Evolutionary conservation across 1,140 invertebrate species (phyloP).

Genomic region (Drosophila micromelanica): DNA sequence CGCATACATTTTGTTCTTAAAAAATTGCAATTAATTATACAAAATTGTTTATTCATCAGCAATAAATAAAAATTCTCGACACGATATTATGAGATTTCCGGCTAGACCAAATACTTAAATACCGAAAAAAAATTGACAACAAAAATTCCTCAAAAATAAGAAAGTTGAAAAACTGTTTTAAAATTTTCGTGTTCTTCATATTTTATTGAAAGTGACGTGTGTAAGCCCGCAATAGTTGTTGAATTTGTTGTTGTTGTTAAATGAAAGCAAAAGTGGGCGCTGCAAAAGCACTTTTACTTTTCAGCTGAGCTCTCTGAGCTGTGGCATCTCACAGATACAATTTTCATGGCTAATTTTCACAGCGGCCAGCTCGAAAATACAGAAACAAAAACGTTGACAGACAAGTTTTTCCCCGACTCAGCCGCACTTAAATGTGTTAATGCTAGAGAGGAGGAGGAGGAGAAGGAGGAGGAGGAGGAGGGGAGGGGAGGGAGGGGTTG

Average conservation of each 20-base stretch:
- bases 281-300: conserved; percentile 71
- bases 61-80: too few relatives aligned
- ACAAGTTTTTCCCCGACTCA: conserved; percentile 59
- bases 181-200: conserved; percentile 5
- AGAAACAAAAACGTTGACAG: conserved; percentile 19
- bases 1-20: too few relatives aligned
- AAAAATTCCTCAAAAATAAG: background rate
- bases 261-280: conserved; percentile 74
- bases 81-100: too few relatives aligned
- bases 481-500: background rate
- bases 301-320: conserved; percentile 41
- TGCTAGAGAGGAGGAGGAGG: conserved; percentile 5
- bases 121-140: too few relatives aligned
- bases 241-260: conserved; percentile 27
- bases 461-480: too few relatives aligned
- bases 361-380: conserved; percentile 21
- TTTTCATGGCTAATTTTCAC: conserved; percentile 70
- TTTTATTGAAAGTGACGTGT: conserved; percentile 21
- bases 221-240: background rate
- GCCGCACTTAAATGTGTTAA: conserved; percentile 48
- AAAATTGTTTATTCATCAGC: too few relatives aligned
- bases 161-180: background rate
- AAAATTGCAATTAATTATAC: too few relatives aligned
- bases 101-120: too few relatives aligned
- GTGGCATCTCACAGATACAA: conserved; percentile 48